Percentiles rank a stretch among this genome's conserved stretches.
phyloP scores from a whole-genome alignment of 2,888 invertebrate genomes.

The Parnassius apollo region DNA sequence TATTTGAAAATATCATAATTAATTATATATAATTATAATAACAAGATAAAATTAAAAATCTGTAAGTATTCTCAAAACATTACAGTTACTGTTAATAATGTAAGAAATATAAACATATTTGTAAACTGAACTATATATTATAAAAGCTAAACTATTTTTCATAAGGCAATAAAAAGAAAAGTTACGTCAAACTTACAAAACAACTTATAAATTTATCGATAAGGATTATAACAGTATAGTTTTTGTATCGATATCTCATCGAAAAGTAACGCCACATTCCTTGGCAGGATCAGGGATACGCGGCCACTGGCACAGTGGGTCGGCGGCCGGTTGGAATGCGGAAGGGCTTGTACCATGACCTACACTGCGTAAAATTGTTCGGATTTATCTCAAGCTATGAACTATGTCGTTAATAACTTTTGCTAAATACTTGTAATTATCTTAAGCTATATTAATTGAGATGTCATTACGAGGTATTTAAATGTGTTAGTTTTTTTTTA shows the following conservation, averaged over 20 bases:
- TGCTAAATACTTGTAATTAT: no score
- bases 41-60: no score
- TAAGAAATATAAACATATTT: no score
- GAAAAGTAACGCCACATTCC: slow-evolving; percentile 47
- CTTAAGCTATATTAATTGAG: neutral
- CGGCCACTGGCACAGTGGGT: slow-evolving; percentile 78
- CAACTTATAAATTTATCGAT: slow-evolving; percentile 13
- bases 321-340: slow-evolving; percentile 75
- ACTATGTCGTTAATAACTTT: neutral
- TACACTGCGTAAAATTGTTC: slow-evolving; percentile 42
- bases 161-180: no score
- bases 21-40: no score
- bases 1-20: no score
- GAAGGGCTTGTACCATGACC: slow-evolving; percentile 55
- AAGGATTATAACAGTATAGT: neutral
- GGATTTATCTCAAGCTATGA: slow-evolving; percentile 45
- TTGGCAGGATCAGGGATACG: slow-evolving; percentile 74
- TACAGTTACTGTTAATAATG: no score
- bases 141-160: no score
- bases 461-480: neutral
- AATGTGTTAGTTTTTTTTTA: neutral
- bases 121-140: no score
- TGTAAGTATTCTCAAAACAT: no score
- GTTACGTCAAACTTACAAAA: neutral
- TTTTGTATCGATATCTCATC: slow-evolving; percentile 22